Evolutionary conservation across 2,888 invertebrate genomes (phyloP).

Genomic region (Drosophila sordidapex): DNA sequence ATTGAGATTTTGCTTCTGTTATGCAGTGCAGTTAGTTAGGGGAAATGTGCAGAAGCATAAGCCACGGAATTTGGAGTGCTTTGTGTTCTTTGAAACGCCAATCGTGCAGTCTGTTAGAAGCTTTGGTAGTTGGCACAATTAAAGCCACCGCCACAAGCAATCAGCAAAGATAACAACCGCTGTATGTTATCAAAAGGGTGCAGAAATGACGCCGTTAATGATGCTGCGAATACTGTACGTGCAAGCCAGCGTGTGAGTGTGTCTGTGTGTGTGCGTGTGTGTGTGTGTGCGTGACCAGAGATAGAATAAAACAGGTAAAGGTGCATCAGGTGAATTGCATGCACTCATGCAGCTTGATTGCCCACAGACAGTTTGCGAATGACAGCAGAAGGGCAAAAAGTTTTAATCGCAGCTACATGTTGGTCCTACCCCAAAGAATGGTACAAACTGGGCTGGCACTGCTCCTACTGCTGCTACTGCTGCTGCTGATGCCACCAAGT

Average conservation of each 20-base stretch:
- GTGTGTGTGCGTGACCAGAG: constrained; percentile 21
- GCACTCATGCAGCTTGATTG: constrained; percentile 81
- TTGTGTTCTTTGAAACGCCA: constrained; percentile 1
- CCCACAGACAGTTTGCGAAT: constrained; percentile 67
- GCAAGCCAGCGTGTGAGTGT: neutral
- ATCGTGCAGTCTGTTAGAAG: neutral
- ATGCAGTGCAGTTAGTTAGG: neutral
- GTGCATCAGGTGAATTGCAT: constrained; percentile 49
- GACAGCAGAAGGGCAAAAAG: constrained; percentile 54
- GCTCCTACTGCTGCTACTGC: neutral
- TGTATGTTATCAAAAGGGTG: constrained; percentile 11
- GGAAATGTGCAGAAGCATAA: neutral
- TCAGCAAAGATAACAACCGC: constrained; percentile 56
- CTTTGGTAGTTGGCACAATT: constrained; percentile 25
- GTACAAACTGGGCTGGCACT: constrained; percentile 16
- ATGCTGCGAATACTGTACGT: constrained; percentile 59
- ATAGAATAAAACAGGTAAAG: constrained; percentile 18
- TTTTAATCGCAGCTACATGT: constrained; percentile 59
- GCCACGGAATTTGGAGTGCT: constrained; percentile 4
- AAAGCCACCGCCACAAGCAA: constrained; percentile 46
- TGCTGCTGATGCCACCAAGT: constrained; percentile 2
- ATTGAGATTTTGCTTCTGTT: neutral
- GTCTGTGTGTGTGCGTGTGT: neutral
- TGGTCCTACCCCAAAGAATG: constrained; percentile 20
- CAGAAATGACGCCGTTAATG: constrained; percentile 62